Conservation (phyloP, 2,113 vertebrate genomes). For the Andinoacara biseriatus region DNA sequence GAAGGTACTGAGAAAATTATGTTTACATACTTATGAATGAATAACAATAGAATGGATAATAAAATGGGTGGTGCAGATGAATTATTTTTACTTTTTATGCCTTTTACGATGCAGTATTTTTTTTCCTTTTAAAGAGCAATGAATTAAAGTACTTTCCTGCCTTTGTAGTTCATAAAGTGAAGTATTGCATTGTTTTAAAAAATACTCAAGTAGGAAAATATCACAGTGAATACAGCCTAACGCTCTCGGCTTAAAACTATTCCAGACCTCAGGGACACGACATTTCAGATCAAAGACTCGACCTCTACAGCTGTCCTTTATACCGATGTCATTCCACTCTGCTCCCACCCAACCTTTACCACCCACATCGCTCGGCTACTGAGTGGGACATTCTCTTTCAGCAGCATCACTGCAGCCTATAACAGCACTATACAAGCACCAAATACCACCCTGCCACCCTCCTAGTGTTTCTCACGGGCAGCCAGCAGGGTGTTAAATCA, state of each 20-base stretch:
- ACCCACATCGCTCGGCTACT: constrained; percentile 50
- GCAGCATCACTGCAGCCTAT: background rate
- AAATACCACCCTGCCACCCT: background rate
- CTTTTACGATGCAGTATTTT: background rate
- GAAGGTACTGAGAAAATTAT: background rate
- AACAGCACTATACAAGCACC: background rate
- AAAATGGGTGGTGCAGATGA: background rate
- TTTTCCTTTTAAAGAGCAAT: background rate
- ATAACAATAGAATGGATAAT: background rate
- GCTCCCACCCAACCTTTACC: constrained; percentile 23
- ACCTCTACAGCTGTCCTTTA: constrained; percentile 29
- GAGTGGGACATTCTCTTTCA: constrained; percentile 13
- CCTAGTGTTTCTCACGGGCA: constrained; percentile 40
- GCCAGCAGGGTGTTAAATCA: constrained; percentile 50
- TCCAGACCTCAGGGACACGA: background rate
- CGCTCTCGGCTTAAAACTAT: background rate
- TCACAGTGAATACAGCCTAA: background rate
- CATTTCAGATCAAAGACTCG: constrained; percentile 14
- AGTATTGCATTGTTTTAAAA: background rate
- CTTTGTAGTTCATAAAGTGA: background rate
- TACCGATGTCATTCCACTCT: constrained; percentile 24
- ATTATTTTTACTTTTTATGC: background rate
- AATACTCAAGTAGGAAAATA: background rate
- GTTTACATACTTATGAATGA: background rate
- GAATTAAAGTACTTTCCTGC: background rate